phyloP scores from a whole-genome alignment of 2,888 invertebrate genomes.

The Tenodera sinensis region DNA sequence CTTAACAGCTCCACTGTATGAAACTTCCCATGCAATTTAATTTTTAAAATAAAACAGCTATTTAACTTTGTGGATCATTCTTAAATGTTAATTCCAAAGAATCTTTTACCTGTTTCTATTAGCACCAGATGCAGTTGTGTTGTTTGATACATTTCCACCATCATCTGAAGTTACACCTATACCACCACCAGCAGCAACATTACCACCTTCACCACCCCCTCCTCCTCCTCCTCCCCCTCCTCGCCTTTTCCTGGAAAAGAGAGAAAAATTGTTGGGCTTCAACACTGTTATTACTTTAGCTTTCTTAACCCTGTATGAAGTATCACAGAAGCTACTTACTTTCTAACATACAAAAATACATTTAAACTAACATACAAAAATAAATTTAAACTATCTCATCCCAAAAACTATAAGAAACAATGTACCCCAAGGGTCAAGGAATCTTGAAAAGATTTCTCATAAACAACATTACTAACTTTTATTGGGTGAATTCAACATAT shows the following conservation, averaged over 20 bases:
- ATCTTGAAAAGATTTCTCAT: background rate
- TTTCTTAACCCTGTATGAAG: too few species aligned
- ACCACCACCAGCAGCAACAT: slow-evolving; percentile 41
- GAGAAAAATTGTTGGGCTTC: too few species aligned
- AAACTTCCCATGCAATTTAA: too few species aligned
- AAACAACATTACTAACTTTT: slow-evolving; percentile 19
- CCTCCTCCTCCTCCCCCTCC: slow-evolving; percentile 40
- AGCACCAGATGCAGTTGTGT: background rate
- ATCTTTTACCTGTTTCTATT: background rate
- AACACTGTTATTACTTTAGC: too few species aligned
- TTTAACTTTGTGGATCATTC: too few species aligned
- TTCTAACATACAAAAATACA: too few species aligned
- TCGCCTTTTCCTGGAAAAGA: background rate
- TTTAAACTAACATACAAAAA: too few species aligned
- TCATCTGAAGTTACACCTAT: slow-evolving; percentile 29
- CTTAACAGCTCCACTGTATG: too few species aligned
- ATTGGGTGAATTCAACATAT: slow-evolving; percentile 32
- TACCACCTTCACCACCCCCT: slow-evolving; percentile 42
- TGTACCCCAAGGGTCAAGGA: background rate
- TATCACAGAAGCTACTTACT: too few species aligned
- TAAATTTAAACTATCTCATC: too few species aligned
- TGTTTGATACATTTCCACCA: background rate
- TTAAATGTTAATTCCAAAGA: background rate
- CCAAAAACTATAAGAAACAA: background rate
- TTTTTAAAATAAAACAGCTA: too few species aligned